These are phyloP conservation scores for Ernsta delagoae DNA, from an alignment of 2,888 invertebrate genomes.

Conservation along the genomic window DNA sequence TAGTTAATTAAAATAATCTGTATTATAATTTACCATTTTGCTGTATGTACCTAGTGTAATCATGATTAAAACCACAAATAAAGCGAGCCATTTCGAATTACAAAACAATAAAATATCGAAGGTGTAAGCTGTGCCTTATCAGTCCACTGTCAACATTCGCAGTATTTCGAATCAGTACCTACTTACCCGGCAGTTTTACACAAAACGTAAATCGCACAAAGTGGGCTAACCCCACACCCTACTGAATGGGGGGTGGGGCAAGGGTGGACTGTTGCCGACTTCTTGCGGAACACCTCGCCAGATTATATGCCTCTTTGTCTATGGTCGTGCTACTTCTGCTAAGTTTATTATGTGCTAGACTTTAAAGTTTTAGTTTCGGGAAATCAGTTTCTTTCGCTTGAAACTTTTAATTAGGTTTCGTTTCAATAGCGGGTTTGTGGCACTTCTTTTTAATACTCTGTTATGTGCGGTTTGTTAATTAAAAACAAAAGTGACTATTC, in stretches of 20 bases:
- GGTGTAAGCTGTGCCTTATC: not conserved
- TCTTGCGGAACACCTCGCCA: constrained; percentile 42
- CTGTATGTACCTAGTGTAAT: too few relatives aligned
- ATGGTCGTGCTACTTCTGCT: constrained; percentile 32
- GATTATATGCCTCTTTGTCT: constrained; percentile 46
- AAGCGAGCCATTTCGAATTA: too few relatives aligned
- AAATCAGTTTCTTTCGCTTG: constrained; percentile 5
- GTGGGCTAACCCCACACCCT: too few relatives aligned
- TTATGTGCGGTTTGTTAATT: not conserved
- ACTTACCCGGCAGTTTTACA: too few relatives aligned
- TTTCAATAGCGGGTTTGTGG: not conserved
- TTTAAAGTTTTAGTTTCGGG: constrained; percentile 12
- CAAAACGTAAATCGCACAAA: too few relatives aligned
- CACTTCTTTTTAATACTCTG: not conserved
- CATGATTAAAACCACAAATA: too few relatives aligned
- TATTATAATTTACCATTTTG: too few relatives aligned
- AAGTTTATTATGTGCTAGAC: constrained; percentile 20
- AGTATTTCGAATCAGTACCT: too few relatives aligned
- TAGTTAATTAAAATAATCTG: too few relatives aligned
- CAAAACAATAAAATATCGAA: not conserved
- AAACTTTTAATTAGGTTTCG: constrained; percentile 4
- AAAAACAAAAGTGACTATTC: not conserved
- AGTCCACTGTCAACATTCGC: not conserved
- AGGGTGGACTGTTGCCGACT: constrained; percentile 33
- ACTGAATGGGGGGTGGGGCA: not conserved